phyloP scores from a whole-genome alignment of 2,113 vertebrate genomes.

The Alligator mississippiensis region DNA sequence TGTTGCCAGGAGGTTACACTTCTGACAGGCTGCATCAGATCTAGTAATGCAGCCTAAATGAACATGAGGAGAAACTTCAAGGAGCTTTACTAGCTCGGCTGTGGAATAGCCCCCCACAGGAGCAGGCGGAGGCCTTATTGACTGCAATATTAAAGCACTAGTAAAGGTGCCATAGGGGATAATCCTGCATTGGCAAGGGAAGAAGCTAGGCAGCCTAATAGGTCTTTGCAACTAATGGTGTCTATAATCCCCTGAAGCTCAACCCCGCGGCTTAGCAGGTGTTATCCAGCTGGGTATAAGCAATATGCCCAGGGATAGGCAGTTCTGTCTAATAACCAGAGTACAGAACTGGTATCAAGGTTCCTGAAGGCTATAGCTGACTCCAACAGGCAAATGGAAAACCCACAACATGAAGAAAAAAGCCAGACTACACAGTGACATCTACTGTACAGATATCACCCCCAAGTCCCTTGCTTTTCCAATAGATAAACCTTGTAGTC shows the following conservation, averaged over 20 bases:
- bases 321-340: neutral
- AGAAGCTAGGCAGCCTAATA: neutral
- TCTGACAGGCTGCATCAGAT: neutral
- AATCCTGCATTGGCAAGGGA: neutral
- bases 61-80: fast-evolving
- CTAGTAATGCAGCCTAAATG: neutral
- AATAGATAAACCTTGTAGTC: neutral
- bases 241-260: neutral
- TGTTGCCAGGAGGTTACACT: neutral
- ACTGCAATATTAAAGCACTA: neutral
- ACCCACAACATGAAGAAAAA: too few relatives aligned
- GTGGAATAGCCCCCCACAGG: neutral
- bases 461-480: too few relatives aligned
- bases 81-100: neutral
- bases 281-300: neutral
- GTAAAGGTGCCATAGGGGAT: fast-evolving
- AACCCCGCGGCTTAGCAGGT: neutral
- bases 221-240: neutral
- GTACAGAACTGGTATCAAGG: neutral
- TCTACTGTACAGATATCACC: too few relatives aligned
- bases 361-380: neutral
- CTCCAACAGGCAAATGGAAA: neutral
- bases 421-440: too few relatives aligned
- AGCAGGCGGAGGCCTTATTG: neutral
- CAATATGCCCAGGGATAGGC: neutral